phyloP scores from a whole-genome alignment of 1,140 invertebrate genomes.

The Telenomus remus region DNA sequence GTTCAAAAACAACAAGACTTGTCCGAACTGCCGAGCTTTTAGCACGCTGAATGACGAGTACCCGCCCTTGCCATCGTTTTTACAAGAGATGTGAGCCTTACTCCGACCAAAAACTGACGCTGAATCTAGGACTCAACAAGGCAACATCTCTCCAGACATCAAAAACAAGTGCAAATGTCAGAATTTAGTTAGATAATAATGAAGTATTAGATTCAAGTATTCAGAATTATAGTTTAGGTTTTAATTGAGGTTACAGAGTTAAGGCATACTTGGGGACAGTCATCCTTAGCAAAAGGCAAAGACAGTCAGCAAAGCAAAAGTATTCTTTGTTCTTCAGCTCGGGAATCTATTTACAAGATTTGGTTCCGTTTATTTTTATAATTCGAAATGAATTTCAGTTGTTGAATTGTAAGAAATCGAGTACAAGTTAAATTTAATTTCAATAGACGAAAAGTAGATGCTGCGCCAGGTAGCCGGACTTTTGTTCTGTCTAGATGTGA shows the following conservation, averaged over 20 bases:
- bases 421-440: too few species aligned
- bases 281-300: too few species aligned
- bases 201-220: too few species aligned
- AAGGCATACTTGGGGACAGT: constrained; percentile 84
- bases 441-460: too few species aligned
- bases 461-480: too few species aligned
- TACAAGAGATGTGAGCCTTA: constrained; percentile 66
- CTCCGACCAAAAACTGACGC: constrained; percentile 94
- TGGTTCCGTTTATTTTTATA: not conserved
- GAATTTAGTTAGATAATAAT: too few species aligned
- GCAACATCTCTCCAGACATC: constrained; percentile 90
- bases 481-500: too few species aligned
- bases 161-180: constrained; percentile 82
- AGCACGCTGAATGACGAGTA: constrained; percentile 60
- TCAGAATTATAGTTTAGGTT: too few species aligned
- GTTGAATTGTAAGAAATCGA: constrained; percentile 17
- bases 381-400: too few species aligned
- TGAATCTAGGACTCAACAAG: constrained; percentile 87
- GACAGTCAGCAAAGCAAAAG: constrained; percentile 83
- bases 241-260: too few species aligned
- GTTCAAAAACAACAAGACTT: constrained; percentile 55
- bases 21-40: constrained; percentile 59
- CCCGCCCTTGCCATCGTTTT: constrained; percentile 48
- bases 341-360: constrained; percentile 80
- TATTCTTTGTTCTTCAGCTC: constrained; percentile 93